phyloP scores from a whole-genome alignment of 2,113 vertebrate species.

The Colaptes auratus region DNA sequence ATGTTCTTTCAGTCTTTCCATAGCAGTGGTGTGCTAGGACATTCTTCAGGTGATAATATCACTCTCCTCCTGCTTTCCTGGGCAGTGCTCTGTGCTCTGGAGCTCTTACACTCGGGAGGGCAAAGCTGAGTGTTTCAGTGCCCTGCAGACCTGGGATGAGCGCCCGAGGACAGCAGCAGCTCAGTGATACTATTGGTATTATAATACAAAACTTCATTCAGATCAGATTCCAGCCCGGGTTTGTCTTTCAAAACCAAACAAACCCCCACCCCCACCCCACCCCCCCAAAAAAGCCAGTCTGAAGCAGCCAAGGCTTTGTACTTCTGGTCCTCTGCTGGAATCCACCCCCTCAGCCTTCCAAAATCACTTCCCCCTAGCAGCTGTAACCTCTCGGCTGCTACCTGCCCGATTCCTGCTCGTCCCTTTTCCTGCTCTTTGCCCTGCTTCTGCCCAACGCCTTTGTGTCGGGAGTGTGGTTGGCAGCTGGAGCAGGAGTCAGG shows the following conservation, averaged over 20 bases:
- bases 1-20: constrained; percentile 47
- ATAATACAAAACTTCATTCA: constrained; percentile 67
- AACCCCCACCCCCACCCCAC: too few species aligned
- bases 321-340: neutral
- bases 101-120: neutral
- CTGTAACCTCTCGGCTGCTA: neutral
- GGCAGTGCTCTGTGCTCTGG: neutral
- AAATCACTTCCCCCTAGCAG: neutral
- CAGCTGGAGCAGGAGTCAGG: neutral
- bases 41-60: constrained; percentile 37
- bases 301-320: neutral
- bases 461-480: neutral
- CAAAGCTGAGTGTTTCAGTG: neutral
- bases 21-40: constrained; percentile 52
- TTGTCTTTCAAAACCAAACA: neutral
- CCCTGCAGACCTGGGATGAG: neutral
- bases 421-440: neutral
- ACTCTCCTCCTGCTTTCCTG: constrained; percentile 33
- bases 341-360: neutral
- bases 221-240: neutral
- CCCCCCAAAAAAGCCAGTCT: neutral
- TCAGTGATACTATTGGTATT: constrained; percentile 60
- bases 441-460: neutral
- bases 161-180: constrained; percentile 31
- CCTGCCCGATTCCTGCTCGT: neutral